Conservation (phyloP, 37 sponge, comb jelly and placozoan species). For the Petrosia ficiformis region DNA sequence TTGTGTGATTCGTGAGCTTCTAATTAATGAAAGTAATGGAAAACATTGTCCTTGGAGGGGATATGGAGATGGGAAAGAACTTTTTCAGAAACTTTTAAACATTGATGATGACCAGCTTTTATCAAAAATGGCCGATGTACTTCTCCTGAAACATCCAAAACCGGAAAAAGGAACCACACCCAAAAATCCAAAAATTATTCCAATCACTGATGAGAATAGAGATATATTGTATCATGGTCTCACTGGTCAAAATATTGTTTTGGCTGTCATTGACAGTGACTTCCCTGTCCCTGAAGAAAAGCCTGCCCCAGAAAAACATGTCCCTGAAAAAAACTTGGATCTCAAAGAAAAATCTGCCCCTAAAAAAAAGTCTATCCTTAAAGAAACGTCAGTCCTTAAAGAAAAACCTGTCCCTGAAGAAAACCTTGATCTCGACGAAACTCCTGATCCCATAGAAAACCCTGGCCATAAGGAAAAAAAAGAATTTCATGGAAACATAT, state of each 20-base stretch:
- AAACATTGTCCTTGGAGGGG: neutral
- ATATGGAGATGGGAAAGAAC: neutral
- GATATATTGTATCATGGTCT: neutral
- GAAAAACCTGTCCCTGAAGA: neutral
- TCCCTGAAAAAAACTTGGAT: neutral
- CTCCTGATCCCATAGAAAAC: too few relatives aligned
- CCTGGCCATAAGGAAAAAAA: neutral
- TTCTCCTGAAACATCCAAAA: too few relatives aligned
- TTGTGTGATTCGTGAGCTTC: neutral
- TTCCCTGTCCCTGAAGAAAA: neutral
- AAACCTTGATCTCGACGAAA: neutral
- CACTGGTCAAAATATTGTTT: neutral
- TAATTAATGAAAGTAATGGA: neutral
- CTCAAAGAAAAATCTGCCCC: neutral
- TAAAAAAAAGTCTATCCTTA: neutral
- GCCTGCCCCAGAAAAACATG: neutral
- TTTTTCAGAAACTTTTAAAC: neutral
- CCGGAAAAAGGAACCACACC: too few relatives aligned
- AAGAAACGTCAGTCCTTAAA: too few relatives aligned
- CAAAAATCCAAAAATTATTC: too few relatives aligned
- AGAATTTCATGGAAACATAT: neutral
- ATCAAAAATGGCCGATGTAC: neutral
- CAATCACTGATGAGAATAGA: neutral
- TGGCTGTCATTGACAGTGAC: neutral
- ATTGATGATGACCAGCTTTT: neutral